These are phyloP conservation scores for Zosterops pallidus DNA, from an alignment of 2,113 vertebrate genomes.

Conservation along the genomic window DNA sequence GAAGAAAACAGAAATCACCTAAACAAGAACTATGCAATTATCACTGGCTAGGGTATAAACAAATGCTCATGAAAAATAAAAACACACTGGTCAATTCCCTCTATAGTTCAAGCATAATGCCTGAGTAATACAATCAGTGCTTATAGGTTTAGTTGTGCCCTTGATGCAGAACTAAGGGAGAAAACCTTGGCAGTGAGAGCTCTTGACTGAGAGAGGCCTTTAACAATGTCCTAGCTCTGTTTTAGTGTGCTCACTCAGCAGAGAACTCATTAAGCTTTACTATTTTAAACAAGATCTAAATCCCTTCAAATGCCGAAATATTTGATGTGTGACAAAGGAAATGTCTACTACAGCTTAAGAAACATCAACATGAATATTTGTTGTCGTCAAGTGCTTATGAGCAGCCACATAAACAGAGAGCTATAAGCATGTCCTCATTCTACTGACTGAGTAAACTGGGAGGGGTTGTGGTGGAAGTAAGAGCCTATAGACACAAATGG, in stretches of 20 bases:
- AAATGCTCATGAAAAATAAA: neutral
- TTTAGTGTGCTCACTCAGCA: neutral
- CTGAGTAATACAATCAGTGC: neutral
- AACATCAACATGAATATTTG: neutral
- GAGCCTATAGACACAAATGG: neutral
- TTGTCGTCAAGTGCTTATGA: neutral
- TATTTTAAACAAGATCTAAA: neutral
- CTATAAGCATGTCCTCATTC: neutral
- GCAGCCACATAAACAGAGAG: neutral
- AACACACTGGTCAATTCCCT: neutral
- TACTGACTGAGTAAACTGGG: rapidly evolving
- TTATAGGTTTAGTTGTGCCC: neutral
- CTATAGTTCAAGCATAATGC: neutral
- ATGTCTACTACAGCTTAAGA: neutral
- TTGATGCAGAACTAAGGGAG: neutral
- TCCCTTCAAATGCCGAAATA: neutral
- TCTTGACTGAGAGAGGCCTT: neutral
- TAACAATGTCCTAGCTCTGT: neutral
- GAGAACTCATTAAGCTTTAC: neutral
- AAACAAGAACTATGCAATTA: neutral
- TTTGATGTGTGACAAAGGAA: neutral
- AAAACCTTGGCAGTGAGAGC: neutral
- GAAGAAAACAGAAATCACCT: neutral
- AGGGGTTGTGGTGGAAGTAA: neutral
- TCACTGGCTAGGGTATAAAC: neutral